These are phyloP conservation scores for Habropoda laboriosa DNA, from an alignment of 1,140 invertebrate species.

Conservation along the genomic window DNA sequence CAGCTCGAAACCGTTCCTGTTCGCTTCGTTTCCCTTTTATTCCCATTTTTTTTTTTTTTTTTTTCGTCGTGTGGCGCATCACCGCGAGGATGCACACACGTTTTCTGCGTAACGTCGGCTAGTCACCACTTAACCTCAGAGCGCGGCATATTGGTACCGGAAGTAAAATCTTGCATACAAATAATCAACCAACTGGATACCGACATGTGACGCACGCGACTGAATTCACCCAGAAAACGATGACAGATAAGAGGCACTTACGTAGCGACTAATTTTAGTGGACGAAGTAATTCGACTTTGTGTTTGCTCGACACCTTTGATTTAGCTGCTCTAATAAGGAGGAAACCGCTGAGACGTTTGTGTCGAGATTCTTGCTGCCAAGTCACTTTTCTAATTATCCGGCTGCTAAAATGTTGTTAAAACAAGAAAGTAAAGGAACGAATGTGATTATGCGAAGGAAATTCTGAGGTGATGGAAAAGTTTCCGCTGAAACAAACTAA, in stretches of 20 bases:
- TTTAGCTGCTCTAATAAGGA: too few relatives aligned
- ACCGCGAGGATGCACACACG: constrained; percentile 25
- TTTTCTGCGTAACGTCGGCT: constrained; percentile 64
- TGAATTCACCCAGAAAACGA: not conserved
- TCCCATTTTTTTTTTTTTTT: not conserved
- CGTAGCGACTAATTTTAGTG: constrained; percentile 31
- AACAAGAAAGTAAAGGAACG: too few relatives aligned
- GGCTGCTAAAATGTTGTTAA: too few relatives aligned
- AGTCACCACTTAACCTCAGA: constrained; percentile 70
- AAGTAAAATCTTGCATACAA: constrained; percentile 37
- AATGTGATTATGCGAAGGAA: too few relatives aligned
- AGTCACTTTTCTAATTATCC: too few relatives aligned
- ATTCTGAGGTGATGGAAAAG: too few relatives aligned
- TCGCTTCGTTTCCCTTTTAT: not conserved
- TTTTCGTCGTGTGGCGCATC: not conserved
- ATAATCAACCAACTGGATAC: constrained; percentile 22
- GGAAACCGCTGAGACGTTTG: too few relatives aligned
- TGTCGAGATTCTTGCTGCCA: too few relatives aligned
- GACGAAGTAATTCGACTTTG: too few relatives aligned
- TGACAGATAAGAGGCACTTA: constrained; percentile 29
- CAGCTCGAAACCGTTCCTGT: constrained; percentile 13
- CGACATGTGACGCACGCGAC: not conserved
- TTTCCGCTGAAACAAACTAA: too few relatives aligned
- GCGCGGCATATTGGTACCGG: constrained; percentile 14
- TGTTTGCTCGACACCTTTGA: not conserved